A percentile compares a stretch with the other conserved stretches of the same genome.
phyloP scores from a whole-genome alignment of 1,140 invertebrate genomes.

The Atopsyche davidsoni region DNA sequence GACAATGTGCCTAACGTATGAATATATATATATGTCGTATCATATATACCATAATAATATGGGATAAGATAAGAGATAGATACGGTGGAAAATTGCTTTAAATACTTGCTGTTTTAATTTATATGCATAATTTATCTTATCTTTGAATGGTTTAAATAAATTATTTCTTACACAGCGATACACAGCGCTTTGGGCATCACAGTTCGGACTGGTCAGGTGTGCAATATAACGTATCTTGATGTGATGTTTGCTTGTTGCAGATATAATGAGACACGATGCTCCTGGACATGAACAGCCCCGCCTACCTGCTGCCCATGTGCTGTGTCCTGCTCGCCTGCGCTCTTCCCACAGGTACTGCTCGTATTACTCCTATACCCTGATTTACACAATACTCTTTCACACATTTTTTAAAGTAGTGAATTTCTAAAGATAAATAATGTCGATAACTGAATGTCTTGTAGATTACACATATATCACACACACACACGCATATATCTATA shows the following conservation, averaged over 20 bases:
- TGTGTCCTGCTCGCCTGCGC: slow-evolving; percentile 12
- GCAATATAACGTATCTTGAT: no score
- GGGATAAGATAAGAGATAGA: no score
- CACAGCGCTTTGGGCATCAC: no score
- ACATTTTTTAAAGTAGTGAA: background rate
- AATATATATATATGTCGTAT: no score
- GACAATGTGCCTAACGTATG: no score
- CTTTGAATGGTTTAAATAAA: no score
- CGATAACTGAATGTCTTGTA: background rate
- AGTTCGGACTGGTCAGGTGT: no score
- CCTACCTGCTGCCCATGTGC: slow-evolving; percentile 11
- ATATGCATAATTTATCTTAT: no score
- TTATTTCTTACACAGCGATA: no score
- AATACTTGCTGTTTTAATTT: no score
- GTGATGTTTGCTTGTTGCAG: slow-evolving; percentile 14
- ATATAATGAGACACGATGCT: slow-evolving; percentile 26
- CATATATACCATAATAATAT: no score
- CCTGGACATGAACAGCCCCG: slow-evolving; percentile 11
- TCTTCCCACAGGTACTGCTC: slow-evolving; percentile 10
- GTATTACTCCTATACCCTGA: background rate
- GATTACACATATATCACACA: background rate
- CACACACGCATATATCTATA: background rate
- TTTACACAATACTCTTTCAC: background rate
- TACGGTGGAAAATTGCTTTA: no score
- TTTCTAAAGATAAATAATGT: background rate